phyloP scores from a whole-genome alignment of 2,113 vertebrate species.

The Riparia riparia region DNA sequence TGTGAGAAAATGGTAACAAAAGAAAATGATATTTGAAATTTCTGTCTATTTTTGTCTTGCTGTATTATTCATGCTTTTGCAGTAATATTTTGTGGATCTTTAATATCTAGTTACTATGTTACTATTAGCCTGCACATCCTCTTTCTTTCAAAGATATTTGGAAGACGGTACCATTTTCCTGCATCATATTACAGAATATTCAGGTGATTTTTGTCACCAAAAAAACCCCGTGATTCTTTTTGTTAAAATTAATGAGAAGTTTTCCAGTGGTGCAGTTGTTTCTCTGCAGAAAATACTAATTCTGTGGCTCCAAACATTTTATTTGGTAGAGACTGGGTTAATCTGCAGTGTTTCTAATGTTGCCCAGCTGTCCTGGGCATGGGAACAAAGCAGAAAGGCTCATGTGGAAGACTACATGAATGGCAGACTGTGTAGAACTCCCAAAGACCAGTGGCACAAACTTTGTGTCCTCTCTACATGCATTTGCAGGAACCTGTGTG shows the following conservation, averaged over 20 bases:
- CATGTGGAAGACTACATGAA: neutral
- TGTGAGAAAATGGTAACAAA: neutral
- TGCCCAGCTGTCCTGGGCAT: neutral
- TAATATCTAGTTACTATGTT: neutral
- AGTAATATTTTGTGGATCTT: neutral
- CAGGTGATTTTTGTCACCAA: neutral
- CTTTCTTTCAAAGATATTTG: neutral
- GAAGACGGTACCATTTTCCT: neutral
- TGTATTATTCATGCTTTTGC: neutral
- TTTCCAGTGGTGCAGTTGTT: neutral
- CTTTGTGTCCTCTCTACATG: neutral
- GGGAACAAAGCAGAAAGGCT: neutral
- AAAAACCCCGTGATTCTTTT: rapidly evolving
- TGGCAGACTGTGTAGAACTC: neutral
- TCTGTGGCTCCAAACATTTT: neutral
- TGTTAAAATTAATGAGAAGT: neutral
- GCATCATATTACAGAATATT: neutral
- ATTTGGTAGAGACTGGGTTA: neutral
- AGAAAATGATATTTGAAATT: neutral
- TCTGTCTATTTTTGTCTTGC: neutral
- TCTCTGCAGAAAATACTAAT: neutral
- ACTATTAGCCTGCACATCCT: neutral
- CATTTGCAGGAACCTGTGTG: neutral
- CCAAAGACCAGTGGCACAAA: neutral
- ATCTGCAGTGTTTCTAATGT: neutral